Evolutionary conservation across 2,113 vertebrate species (phyloP), one percentile per base, ranked within the genome.

Genomic region (Machaerirhynchus nigripectus): DNA sequence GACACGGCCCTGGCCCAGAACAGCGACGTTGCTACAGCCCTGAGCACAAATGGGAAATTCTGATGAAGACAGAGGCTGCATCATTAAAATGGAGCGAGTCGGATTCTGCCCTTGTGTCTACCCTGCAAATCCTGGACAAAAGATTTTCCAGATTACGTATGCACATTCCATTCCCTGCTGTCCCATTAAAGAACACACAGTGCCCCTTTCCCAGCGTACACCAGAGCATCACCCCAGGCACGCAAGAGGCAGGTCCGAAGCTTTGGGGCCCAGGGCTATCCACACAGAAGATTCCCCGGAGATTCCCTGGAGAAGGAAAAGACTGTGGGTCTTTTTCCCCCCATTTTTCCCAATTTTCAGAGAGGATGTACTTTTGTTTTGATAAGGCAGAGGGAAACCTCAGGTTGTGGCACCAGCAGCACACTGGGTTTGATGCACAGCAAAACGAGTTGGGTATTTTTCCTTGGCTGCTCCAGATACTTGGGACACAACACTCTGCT

Each of bases 301-400:
- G 24, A 68, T 10, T 26, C 7, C 6, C 44, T 10, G 10, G 19
- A 47, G 42, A 40, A 55, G 53, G 13, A 22, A 67, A 50, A 79
- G 7, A n/a, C 1, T 5, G 7, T 6, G 22, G 31, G 4, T 4
- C 1, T 16, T 52, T n/a, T 7, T 1, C 1, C 1, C 5, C 3
- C 3, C 2, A 1, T 23, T 74, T 57, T 27, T 0, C 23, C 14
- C 30, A 16, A 0, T 35, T 65, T 22, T 28, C 33, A 33, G 61
- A 31, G 22, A 71, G 24, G 28, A 22, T 15, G 7, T 13, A 6
- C 6, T 20, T 33, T 46, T 24, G 22, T 6, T 83, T 71, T 60
- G 20, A 10, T 4, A 37, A 9, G 28, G n/a, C 21, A 37, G 70
- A 31, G 47, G 47, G 35, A 40, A 60, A 63, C 42, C 52, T 85